Evolutionary conservation across 2,113 vertebrate genomes (phyloP), one percentile per base, ranked within the genome.

Genomic region (Pteruthius melanotis): DNA sequence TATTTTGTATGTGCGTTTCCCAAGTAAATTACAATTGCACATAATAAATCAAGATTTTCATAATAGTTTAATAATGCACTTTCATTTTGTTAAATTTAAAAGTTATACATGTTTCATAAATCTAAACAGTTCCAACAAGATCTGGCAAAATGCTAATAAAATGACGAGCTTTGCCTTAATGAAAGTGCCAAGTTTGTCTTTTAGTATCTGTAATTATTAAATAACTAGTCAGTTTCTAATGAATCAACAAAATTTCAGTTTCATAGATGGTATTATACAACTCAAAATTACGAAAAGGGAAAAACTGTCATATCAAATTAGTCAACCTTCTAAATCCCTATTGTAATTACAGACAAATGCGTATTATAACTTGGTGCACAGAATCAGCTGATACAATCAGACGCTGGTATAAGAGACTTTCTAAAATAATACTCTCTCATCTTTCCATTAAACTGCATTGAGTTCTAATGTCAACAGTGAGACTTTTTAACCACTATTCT

Each of bases 1-100:
- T 64, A 78, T 94, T 90, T 94, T 85, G 31, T 68, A 66, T 42
- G 35, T 68, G n/a, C 2, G 0, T 88, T 94, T 95, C 57, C 60
- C 56, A 80, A 63, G 53, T 70, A 89, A 83, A 92, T 84, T 93
- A 66, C 21, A 76, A 92, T 20, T 82, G 60, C 42, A 93, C n/a
- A 71, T 77, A 96, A 86, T 70, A 96, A 97, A 91, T 77, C 30
- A 91, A 69, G 35, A 78, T 91, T 86, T 82, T 85, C 33, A 53
- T 63, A 95, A 77, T 52, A 65, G 40, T 45, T 94, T 76, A 69
- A 92, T 81, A 94, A 90, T 78, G 39, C 60, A 37, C n/a, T 96
- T 96, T 87, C 57, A 93, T 86, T 97, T 82, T 86, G 79, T 75
- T 90, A 93, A 74, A 94, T 85, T 89, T 74, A 81, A 53, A 85